Conservation (phyloP, 2,888 invertebrate genomes). For the Pyrrhia umbra region DNA sequence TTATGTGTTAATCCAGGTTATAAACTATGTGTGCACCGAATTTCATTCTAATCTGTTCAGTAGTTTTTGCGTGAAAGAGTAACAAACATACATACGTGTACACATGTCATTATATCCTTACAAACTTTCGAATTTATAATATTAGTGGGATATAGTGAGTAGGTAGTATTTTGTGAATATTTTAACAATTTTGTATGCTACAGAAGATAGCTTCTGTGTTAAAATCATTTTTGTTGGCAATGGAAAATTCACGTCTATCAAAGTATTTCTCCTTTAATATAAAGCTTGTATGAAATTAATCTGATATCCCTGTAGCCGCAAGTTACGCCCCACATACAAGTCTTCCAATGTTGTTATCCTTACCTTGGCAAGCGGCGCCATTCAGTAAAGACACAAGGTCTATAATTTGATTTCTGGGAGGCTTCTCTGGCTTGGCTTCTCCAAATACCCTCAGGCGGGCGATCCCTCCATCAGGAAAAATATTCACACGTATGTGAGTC, state of each 20-base stretch:
- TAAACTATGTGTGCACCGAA: no score
- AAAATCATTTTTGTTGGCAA: no score
- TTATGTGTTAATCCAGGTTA: no score
- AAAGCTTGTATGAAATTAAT: not conserved
- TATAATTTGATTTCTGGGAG: constrained; percentile 78
- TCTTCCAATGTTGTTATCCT: constrained; percentile 15
- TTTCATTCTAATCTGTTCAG: no score
- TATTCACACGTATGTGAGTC: constrained; percentile 91
- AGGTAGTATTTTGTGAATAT: no score
- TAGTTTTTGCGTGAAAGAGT: no score
- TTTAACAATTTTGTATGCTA: no score
- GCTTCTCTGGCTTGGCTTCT: constrained; percentile 81
- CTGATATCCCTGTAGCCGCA: not conserved
- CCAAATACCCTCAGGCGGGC: constrained; percentile 91
- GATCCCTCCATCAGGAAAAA: constrained; percentile 92
- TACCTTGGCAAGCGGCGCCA: constrained; percentile 89
- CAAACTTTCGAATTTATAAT: no score
- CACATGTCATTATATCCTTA: no score
- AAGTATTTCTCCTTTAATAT: not conserved
- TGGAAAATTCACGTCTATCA: not conserved
- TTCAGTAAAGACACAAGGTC: constrained; percentile 89
- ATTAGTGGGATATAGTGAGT: no score
- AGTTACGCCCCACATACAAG: constrained; percentile 1
- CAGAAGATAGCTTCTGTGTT: no score
- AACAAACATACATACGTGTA: no score